A percentile compares a stretch with the other conserved stretches of the same genome.
Evolutionary conservation across 2,888 invertebrate genomes (phyloP).

Genomic region (Agrotis exclamationis): DNA sequence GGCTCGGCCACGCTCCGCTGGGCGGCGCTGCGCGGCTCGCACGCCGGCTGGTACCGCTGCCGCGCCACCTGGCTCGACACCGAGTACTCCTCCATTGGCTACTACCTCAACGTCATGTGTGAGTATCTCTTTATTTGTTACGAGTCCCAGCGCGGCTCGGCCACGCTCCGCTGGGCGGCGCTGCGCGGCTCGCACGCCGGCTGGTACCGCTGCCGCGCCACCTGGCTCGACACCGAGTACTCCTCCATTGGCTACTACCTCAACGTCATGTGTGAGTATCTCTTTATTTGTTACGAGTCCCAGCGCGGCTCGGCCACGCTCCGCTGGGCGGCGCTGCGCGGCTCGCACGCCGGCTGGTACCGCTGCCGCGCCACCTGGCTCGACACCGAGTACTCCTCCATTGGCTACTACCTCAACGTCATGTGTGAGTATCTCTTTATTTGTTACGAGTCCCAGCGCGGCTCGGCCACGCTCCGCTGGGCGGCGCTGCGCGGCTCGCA

Average conservation of each 20-base stretch:
- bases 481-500: slow-evolving; percentile 94
- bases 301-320: slow-evolving; percentile 92
- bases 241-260: slow-evolving; percentile 97
- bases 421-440: slow-evolving; percentile 93
- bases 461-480: slow-evolving; percentile 95
- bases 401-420: slow-evolving; percentile 97
- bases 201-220: slow-evolving; percentile 98
- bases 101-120: slow-evolving; percentile 97
- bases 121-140: slow-evolving; percentile 86
- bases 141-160: slow-evolving; percentile 76
- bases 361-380: slow-evolving; percentile 96
- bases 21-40: slow-evolving; percentile 94
- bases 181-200: slow-evolving; percentile 96
- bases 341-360: slow-evolving; percentile 98
- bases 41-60: slow-evolving; percentile 98
- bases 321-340: slow-evolving; percentile 95
- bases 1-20: slow-evolving; percentile 95
- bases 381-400: slow-evolving; percentile 96
- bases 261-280: slow-evolving; percentile 96
- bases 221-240: slow-evolving; percentile 96
- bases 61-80: slow-evolving; percentile 96
- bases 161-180: slow-evolving; percentile 96
- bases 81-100: slow-evolving; percentile 97
- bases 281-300: slow-evolving; percentile 54
- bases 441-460: slow-evolving; percentile 69